Percentiles rank a stretch among this genome's conserved stretches.
Conservation (phyloP, 2,888 invertebrate genomes). For the Nephrotoma flavescens region DNA sequence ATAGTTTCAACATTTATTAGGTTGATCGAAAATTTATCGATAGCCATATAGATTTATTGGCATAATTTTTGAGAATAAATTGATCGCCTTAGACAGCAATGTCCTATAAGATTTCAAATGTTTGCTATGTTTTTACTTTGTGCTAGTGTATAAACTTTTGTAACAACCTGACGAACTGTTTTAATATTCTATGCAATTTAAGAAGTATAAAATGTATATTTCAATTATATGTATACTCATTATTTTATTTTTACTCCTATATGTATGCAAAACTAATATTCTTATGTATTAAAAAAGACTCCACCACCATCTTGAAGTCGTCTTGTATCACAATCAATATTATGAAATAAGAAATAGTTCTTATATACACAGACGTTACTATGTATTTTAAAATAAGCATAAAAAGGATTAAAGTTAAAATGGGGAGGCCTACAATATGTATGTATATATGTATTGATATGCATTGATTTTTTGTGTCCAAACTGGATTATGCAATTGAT, state of each 20-base stretch:
- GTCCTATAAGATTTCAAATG: neutral
- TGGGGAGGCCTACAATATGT: neutral
- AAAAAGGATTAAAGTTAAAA: neutral
- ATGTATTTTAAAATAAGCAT: neutral
- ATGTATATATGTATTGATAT: neutral
- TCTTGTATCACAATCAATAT: neutral
- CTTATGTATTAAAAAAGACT: neutral
- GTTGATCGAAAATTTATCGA: neutral
- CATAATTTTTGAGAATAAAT: too few species aligned
- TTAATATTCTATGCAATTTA: neutral
- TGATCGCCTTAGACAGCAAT: too few species aligned
- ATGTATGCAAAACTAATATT: neutral
- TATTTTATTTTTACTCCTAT: neutral
- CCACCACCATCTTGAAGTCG: neutral
- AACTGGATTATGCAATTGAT: neutral
- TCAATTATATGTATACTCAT: neutral
- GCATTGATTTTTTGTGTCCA: neutral
- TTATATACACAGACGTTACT: neutral
- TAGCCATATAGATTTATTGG: too few species aligned
- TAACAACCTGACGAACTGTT: neutral
- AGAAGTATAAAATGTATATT: neutral
- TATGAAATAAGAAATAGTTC: neutral
- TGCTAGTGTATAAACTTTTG: neutral
- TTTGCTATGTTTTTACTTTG: neutral
- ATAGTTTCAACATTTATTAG: neutral